Evolutionary conservation across 1,140 invertebrate genomes (phyloP).

Genomic region (Plectrocnemia conspersa): DNA sequence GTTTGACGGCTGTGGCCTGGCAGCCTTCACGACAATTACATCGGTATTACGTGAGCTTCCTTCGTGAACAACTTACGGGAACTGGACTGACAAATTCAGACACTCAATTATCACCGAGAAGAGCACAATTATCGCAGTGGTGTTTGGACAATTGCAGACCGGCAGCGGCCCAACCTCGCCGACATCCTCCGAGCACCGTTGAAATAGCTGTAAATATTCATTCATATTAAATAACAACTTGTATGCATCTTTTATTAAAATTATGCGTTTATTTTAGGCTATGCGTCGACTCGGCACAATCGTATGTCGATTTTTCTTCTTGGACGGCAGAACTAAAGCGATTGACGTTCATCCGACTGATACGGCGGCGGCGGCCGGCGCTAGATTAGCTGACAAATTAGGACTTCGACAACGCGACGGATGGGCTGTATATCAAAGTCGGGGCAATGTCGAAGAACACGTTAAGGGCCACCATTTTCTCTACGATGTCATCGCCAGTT

Average conservation of each 20-base stretch:
- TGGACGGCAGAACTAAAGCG: conserved; percentile 92
- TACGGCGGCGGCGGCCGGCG: conserved; percentile 84
- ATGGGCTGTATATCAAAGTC: conserved; percentile 90
- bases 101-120: conserved; percentile 13
- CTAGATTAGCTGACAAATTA: conserved; percentile 84
- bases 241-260: conserved; percentile 9
- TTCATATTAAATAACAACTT: neutral
- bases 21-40: conserved; percentile 84
- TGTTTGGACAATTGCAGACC: conserved; percentile 89
- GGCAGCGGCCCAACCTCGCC: conserved; percentile 73
- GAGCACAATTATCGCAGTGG: conserved; percentile 83
- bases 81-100: neutral
- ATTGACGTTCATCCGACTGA: conserved; percentile 93
- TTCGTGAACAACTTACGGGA: conserved; percentile 40
- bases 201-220: conserved; percentile 77
- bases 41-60: conserved; percentile 54
- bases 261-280: conserved; percentile 55
- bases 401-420: conserved; percentile 68
- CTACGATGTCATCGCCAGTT: conserved; percentile 89
- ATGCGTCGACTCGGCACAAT: conserved; percentile 88
- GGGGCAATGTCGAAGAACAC: conserved; percentile 81
- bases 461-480: conserved; percentile 90
- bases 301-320: conserved; percentile 91
- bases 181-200: conserved; percentile 83
- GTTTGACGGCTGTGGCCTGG: conserved; percentile 85